Base-by-base conservation (phyloP, 2,113 vertebrate species). In the Cricetomys ansorgei region DNA sequence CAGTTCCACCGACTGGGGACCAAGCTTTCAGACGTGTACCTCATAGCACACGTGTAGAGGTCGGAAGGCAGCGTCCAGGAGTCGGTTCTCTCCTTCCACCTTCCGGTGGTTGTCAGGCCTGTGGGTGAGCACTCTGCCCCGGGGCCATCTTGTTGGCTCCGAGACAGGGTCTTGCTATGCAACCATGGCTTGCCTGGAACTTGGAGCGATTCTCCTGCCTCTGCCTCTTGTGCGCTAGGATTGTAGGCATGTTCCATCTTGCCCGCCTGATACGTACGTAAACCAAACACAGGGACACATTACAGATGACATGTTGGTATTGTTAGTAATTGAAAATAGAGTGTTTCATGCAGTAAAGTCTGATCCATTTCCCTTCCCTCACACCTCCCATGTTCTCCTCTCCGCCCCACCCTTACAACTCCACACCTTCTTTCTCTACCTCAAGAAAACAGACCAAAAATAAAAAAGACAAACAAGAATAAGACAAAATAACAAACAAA, bases 241-340 rank as follows among this genome's bases (percentile, higher is more conserved):
- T 69, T 37, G 50, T 29, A 67, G 12, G 43, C 59, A 34, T 12
- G 19, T 48, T 59, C 7, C 40, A 65, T 34, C 64, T 37, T 34
- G 19, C 29, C 29, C 59, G 25, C 43, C 8, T 4, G 45, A 85
- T 34, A 48, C 27, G n/a, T n/a, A n/a, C n/a, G 4, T 43, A 87
- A 97, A 76, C 45, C 75, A 89, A 87, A 92, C 45, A 57, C 79
- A 84, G 40, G 55, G 25, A 57, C 11, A 59, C 69, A 57, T 83
- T 84, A 27, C 53, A 70, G 75, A 59, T 67, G 59, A 93, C 21
- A 57, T 15, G n/a, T 84, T 69, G 80, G 55, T n/a, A 59, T 69
- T 75, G 13, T 45, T 79, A 31, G 15, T 75, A 80, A 25, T 57
- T 80, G 37, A 6, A 80, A 80, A n/a, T 57, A n/a, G 37, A 4